Evolutionary conservation across 2,113 vertebrate genomes (phyloP), one percentile per base, ranked within the genome.

Genomic region (Trematomus loennbergii): DNA sequence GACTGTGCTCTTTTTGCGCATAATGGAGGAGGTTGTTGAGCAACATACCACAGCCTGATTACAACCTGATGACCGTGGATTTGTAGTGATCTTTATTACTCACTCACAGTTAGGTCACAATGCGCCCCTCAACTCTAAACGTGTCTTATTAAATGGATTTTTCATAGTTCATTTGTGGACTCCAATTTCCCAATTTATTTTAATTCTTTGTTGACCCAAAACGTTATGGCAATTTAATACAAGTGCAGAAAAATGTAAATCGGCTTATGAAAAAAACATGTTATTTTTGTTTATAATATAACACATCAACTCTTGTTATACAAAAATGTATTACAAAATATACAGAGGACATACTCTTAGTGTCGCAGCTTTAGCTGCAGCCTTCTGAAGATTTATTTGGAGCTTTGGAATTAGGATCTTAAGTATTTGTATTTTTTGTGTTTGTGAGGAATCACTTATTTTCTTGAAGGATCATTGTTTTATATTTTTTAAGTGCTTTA

Each of bases 31-130:
- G 12, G 33, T 3, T 22, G 40, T 64, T 59, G 13, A 69, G 20
- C 50, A 36, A 73, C 78, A 67, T 10, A 22, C 48, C 36, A 3
- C 53, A 10, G 18, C 17, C 7, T 65, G 36, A 81, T 73, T 72
- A 50, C 57, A 85, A 33, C 12, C 9, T n/a, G 20, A 6, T 45
- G 57, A 2, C 20, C 36, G 64, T 9, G 20, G 45, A 33, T 54
- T 25, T 43, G 17, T 40, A 9, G 12, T 36, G 25, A 57, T 45
- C 7, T 70, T 36, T 13, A 75, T 75, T 53, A 53, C 70, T 64
- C 9, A 48, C 5, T 25, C 12, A 49, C 12, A 36, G 22, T 8
- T 7, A 40, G 36, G 36, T 29, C 15, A 29, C 55, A 13, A 7
- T 61, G 17, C 12, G 8, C 36, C 36, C 36, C 3, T 16, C 2